Percentiles rank a stretch among this genome's conserved stretches.
phyloP scores from a whole-genome alignment of 2,113 vertebrate species.

The Turdus rufiventris region DNA sequence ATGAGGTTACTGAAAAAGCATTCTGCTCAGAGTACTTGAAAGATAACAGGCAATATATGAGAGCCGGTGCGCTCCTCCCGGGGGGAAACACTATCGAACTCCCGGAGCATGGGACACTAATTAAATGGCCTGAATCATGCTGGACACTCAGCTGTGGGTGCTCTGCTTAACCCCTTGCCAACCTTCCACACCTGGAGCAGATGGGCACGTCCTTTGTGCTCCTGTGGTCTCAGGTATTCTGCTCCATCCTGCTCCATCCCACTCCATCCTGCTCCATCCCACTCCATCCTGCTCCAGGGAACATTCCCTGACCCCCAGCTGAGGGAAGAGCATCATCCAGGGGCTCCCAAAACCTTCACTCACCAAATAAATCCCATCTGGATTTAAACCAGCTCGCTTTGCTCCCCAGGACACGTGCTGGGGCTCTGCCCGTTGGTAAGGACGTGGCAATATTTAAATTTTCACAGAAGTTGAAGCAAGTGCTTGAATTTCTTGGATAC shows the following conservation, averaged over 20 bases:
- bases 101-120: conserved; percentile 49
- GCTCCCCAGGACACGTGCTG: neutral
- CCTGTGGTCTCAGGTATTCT: fast-evolving
- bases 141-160: neutral
- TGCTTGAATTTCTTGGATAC: neutral
- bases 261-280: too few species aligned
- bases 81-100: conserved; percentile 50
- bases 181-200: neutral
- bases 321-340: fast-evolving
- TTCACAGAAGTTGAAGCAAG: neutral
- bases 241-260: too few species aligned
- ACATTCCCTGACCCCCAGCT: fast-evolving
- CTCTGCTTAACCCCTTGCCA: neutral
- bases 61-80: conserved; percentile 44
- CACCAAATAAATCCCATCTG: fast-evolving
- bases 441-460: fast-evolving
- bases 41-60: conserved; percentile 70
- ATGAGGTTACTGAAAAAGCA: conserved; percentile 79
- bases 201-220: fast-evolving
- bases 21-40: conserved; percentile 65
- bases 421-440: fast-evolving
- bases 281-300: fast-evolving
- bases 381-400: fast-evolving
- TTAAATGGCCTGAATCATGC: conserved; percentile 34
- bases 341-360: neutral